Evolutionary conservation across 2,113 vertebrate genomes (phyloP).

Genomic region (Percopsis transmontana): DNA sequence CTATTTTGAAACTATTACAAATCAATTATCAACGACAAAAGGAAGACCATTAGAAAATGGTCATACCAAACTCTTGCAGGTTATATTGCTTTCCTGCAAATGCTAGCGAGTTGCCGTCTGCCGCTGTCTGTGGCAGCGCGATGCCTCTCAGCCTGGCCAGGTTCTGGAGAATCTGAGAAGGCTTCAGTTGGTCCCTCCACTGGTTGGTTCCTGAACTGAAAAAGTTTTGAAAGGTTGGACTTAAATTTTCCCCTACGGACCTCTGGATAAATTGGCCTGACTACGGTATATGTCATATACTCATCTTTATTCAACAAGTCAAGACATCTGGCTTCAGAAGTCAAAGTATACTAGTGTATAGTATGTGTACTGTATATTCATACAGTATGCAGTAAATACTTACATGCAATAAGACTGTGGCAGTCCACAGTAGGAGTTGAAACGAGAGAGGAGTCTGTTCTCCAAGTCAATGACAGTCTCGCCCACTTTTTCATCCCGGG

Average conservation of each 20-base stretch:
- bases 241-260: background rate
- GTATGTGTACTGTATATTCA: background rate
- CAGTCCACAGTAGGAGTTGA: conserved; percentile 89
- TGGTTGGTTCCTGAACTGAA: conserved; percentile 91
- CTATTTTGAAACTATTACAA: background rate
- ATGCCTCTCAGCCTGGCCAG: conserved; percentile 84
- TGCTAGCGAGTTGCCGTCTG: conserved; percentile 81
- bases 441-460: conserved; percentile 92
- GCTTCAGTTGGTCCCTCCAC: conserved; percentile 94
- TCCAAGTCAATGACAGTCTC: conserved; percentile 96
- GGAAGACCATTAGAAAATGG: background rate
- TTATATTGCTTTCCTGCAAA: conserved; percentile 83
- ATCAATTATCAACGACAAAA: background rate
- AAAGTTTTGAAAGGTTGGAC: background rate
- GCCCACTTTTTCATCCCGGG: conserved; percentile 95
- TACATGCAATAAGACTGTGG: conserved; percentile 93
- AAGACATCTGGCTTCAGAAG: background rate
- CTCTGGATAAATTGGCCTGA: background rate
- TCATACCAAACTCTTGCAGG: conserved; percentile 88
- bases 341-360: background rate
- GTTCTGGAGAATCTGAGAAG: conserved; percentile 88
- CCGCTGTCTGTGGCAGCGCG: conserved; percentile 80
- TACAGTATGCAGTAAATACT: conserved; percentile 60
- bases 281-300: background rate
- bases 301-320: background rate